Conservation (phyloP, 2,888 invertebrate species). For the Lithosia quadra region DNA sequence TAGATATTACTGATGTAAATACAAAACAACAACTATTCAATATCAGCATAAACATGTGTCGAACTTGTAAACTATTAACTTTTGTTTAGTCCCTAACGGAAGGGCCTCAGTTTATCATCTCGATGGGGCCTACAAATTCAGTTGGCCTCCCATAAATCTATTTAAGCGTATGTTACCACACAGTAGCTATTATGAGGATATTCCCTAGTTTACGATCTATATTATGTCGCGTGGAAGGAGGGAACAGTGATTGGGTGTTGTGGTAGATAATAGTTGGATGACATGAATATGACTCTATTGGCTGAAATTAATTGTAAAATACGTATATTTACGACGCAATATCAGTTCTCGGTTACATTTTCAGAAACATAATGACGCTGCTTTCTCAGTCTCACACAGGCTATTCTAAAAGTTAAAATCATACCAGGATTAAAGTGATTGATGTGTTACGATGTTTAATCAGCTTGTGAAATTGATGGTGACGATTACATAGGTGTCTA, state of each 20-base stretch:
- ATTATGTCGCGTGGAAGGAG: neutral
- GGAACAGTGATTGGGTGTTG: neutral
- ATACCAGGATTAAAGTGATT: too few species aligned
- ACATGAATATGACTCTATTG: neutral
- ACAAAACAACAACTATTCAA: constrained; percentile 40
- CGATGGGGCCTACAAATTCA: constrained; percentile 59
- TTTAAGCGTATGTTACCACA: constrained; percentile 42
- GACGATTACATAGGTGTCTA: too few species aligned
- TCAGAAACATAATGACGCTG: neutral
- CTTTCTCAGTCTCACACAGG: too few species aligned
- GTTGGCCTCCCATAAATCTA: constrained; percentile 59
- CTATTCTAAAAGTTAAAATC: too few species aligned
- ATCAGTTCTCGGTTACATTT: neutral
- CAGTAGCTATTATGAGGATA: constrained; percentile 38
- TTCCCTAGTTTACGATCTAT: constrained; percentile 22
- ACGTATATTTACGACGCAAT: neutral
- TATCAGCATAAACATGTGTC: constrained; percentile 45
- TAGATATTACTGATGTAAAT: neutral
- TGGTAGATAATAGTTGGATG: neutral
- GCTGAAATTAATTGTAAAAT: neutral
- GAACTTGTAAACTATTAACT: constrained; percentile 61
- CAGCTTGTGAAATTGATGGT: too few species aligned
- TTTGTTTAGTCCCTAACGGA: constrained; percentile 52
- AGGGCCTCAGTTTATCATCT: constrained; percentile 59
- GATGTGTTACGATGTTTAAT: too few species aligned